Evolutionary conservation across 1,140 invertebrate genomes (phyloP).

Genomic region (Panulirus ornatus): DNA sequence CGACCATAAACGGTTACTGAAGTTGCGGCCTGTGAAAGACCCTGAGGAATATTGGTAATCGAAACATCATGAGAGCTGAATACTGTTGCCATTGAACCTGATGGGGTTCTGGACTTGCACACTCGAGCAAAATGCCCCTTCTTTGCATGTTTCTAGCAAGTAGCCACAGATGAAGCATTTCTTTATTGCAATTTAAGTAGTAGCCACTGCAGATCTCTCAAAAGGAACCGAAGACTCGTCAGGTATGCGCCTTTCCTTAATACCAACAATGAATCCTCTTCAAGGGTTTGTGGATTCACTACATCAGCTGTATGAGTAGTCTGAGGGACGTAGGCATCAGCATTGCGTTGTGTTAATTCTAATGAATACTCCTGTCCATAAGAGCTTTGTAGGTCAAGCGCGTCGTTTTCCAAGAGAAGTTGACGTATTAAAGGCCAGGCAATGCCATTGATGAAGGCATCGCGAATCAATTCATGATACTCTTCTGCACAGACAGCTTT

Average conservation of each 20-base stretch:
- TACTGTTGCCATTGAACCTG: neutral
- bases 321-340: neutral
- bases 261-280: neutral
- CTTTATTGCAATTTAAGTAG: conserved; percentile 10
- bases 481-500: conserved; percentile 37
- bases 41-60: neutral
- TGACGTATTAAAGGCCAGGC: conserved; percentile 23
- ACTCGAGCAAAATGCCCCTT: conserved; percentile 44
- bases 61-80: neutral
- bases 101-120: neutral
- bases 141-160: conserved; percentile 25
- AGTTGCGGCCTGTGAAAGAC: neutral
- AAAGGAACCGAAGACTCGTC: neutral
- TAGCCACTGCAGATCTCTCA: neutral
- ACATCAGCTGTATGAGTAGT: neutral
- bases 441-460: conserved; percentile 42
- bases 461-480: conserved; percentile 34
- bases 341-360: conserved; percentile 26
- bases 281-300: neutral
- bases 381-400: conserved; percentile 20
- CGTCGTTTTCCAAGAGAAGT: conserved; percentile 31
- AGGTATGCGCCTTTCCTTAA: neutral
- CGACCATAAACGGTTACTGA: neutral
- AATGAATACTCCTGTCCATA: conserved; percentile 23
- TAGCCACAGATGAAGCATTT: conserved; percentile 25